Base-by-base conservation (phyloP, 2,888 invertebrate species). In the Bembecia ichneumoniformis region DNA sequence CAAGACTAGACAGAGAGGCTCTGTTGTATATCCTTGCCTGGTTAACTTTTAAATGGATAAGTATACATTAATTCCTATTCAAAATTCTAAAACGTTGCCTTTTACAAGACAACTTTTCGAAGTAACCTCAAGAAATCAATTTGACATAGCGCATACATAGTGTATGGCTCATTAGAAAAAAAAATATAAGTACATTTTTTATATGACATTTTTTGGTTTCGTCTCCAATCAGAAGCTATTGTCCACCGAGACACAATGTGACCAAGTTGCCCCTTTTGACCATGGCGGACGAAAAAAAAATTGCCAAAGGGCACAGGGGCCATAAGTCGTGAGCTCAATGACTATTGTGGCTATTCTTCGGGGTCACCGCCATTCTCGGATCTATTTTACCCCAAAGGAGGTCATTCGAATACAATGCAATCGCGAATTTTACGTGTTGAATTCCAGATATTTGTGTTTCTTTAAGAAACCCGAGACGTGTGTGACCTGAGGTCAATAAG, bases 401-500 rank as follows among this genome's bases (percentile, higher is more conserved):
- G 54, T 56, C 67, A 66, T 61, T 64, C 43, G 36, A 40, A 35
- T 47, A 46, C 57, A 56, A 62, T 66, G 68, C 57, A 49, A 62
- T 64, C 65, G 73, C 63, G 68, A 75, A 71, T 64, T 68, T 63
- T 58, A 56, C 53, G 60, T 61, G 58, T 65, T 68, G 53, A 50
- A 63, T 69, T 77, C 72, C 72, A 63, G 63, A 72, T 76, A 71
- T 71, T 62, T 71, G 74, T 65, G 64, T 72, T 72, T 68, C 64
- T 67, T 68, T 63, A 47, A 28, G 84, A 63, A 76, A 86, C 64
- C 46, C 40, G 74, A 86, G 78, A 79, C 59, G 58, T 69, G 83
- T 84, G 84, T 74, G 81, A 83, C 81, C 77, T 54, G 53, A 64
- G 84, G 82, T 81, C 83, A 82, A 44, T 44, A 13, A 15, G 44